Evolutionary conservation across 2,888 invertebrate genomes (phyloP), one percentile per base, ranked within the genome.

Genomic region (Morpho helenor): DNA sequence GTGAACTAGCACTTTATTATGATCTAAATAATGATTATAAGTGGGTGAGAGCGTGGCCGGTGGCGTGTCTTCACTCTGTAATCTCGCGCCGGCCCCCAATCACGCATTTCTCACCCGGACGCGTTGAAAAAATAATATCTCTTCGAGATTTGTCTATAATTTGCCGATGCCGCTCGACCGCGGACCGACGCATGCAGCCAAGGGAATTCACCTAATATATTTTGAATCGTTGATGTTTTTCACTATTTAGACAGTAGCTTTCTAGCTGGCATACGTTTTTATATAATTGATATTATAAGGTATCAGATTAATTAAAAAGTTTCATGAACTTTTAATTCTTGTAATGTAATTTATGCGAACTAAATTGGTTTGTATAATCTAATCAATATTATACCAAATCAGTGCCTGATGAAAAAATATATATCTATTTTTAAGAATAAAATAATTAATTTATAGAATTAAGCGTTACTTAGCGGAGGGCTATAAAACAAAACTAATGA

Each of bases 61-160:
- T 86, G 86, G 87, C 87, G 83, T 82, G 88, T 82, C 82, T 68
- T 77, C 72, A 75, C 66, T 77, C 88, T 90, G 88, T 90, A 88
- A 90, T 90, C 87, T 82, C 68, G 68, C 57, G 82, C 90, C 89
- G 89, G 81, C 80, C 87, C 80, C 79, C 87, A 90, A 89, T 90
- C 88, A 88, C 80, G 85, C 87, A 85, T 82, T 90, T 90, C 89
- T 90, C 90, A 90, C 90, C 87, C 87, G 79, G 68, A 79, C 85
- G 90, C 86, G 89, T 84, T 90, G 88, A 90, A 90, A 90, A 89
- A 90, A 90, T 90, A 87, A 90, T 87, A 86, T 83, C 79, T 83
- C 78, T 76, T 74, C 72, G 80, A 81, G 83, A 82, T 87, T 89
- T 79, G 88, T 88, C 89, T 89, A 87, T 90, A 90, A 90, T 89